Evolutionary conservation across 2,888 invertebrate species (phyloP).

Genomic region (Escarpia spicata): DNA sequence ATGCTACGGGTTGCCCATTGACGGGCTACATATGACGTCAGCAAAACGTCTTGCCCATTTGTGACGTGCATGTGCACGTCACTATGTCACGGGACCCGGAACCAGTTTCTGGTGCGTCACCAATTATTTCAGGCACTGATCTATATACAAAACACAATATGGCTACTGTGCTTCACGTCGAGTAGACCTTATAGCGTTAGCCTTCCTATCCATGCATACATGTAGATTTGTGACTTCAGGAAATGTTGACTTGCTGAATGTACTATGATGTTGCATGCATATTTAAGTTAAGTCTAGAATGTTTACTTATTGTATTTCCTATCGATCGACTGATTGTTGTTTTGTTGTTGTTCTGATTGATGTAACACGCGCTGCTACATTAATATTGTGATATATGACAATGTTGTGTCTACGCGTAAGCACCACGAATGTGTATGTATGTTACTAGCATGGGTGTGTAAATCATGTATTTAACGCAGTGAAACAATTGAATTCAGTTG

Average conservation of each 20-base stretch:
- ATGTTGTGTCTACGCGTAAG: not conserved
- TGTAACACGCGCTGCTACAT: not conserved
- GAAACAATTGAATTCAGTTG: not conserved
- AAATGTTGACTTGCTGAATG: not conserved
- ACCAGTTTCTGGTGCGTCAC: not conserved
- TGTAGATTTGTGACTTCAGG: not conserved
- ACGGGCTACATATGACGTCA: not conserved
- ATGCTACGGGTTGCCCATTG: not conserved
- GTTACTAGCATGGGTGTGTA: not conserved
- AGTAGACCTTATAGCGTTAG: no score
- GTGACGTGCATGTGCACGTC: not conserved
- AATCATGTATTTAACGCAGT: not conserved
- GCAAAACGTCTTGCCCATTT: not conserved
- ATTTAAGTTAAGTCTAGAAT: not conserved
- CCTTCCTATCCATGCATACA: no score
- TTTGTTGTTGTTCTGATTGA: not conserved
- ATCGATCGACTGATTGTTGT: not conserved
- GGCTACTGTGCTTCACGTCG: no score
- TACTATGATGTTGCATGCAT: not conserved
- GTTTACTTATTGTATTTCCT: not conserved
- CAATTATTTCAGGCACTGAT: not conserved
- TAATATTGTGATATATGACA: not conserved
- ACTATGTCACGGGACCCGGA: not conserved
- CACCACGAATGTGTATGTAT: not conserved
- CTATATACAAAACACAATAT: no score